Conservation (phyloP, 2,888 invertebrate species). For the Acanthosepion lycidas region DNA sequence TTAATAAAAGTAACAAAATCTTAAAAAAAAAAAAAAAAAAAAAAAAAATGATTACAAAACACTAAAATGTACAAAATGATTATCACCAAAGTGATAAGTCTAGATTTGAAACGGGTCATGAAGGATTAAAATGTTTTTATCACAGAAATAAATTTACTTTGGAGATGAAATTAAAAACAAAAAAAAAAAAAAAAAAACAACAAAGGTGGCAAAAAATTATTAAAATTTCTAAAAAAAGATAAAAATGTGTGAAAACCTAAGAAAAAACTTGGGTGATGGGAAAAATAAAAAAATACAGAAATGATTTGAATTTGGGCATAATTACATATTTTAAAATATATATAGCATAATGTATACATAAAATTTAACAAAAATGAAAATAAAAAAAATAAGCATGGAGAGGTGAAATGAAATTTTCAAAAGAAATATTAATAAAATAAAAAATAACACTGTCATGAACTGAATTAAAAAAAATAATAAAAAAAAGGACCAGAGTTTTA, state of each 20-base stretch:
- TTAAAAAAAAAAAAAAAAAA: background rate
- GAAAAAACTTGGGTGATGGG: too few relatives aligned
- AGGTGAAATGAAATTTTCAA: background rate
- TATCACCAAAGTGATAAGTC: background rate
- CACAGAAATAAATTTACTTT: too few relatives aligned
- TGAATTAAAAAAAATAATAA: too few relatives aligned
- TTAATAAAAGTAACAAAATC: background rate
- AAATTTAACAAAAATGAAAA: background rate
- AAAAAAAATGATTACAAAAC: background rate
- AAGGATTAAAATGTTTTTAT: too few relatives aligned
- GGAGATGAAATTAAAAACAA: too few relatives aligned
- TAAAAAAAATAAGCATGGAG: too few relatives aligned
- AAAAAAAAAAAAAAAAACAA: too few relatives aligned
- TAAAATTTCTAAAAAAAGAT: too few relatives aligned
- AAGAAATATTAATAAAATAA: background rate
- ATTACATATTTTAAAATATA: background rate
- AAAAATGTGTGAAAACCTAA: too few relatives aligned
- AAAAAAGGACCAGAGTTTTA: too few relatives aligned
- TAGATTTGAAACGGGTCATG: background rate
- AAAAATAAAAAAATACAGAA: background rate
- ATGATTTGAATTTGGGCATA: background rate
- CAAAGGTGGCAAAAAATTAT: background rate
- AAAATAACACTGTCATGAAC: background rate
- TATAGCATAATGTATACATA: background rate
- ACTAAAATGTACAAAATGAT: background rate